Evolutionary conservation across 2,113 vertebrate species (phyloP).

Genomic region (Eulemur macaco): DNA sequence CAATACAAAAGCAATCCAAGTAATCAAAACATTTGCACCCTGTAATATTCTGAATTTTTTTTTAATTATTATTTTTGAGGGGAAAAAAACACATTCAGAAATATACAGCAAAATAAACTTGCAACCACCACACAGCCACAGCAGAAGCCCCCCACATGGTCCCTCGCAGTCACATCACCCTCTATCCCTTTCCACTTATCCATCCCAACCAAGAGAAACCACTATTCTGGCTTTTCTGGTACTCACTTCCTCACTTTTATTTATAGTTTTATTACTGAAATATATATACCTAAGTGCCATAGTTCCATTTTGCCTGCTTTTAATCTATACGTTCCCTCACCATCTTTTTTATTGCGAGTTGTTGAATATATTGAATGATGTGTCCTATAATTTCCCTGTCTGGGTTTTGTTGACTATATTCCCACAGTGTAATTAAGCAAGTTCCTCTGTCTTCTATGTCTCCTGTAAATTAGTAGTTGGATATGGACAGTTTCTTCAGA

Average conservation of each 20-base stretch:
- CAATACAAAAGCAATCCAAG: no score
- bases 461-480: not conserved
- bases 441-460: not conserved
- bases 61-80: no score
- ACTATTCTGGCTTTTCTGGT: not conserved
- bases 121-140: not conserved
- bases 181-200: no score
- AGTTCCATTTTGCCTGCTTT: not conserved
- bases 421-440: not conserved
- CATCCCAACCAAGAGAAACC: not conserved
- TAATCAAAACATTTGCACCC: no score
- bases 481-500: not conserved
- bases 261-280: constrained; percentile 4
- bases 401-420: not conserved
- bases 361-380: not conserved
- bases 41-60: no score
- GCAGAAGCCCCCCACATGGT: not conserved
- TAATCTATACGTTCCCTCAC: not conserved
- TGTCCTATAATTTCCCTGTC: not conserved
- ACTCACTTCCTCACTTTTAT: not conserved
- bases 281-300: not conserved
- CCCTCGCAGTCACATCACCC: not conserved
- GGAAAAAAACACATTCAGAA: constrained; percentile 4
- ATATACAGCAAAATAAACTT: not conserved
- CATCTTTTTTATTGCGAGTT: not conserved